Evolutionary conservation across 2,113 vertebrate species (phyloP).

Genomic region (Orthochromis indermauri): DNA sequence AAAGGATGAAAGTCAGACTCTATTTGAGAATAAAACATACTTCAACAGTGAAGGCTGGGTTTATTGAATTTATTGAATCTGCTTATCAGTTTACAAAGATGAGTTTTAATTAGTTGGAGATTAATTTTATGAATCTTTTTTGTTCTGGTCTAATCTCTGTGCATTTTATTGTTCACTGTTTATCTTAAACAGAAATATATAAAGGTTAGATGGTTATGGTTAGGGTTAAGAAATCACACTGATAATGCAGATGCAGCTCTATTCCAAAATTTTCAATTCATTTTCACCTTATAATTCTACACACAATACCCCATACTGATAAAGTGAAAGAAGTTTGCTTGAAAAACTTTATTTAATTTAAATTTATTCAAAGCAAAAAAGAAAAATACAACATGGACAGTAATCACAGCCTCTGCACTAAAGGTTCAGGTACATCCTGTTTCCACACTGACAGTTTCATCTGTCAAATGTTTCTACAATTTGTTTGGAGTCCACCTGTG

Average conservation of each 20-base stretch:
- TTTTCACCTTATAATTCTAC: too few relatives aligned
- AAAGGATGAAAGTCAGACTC: neutral
- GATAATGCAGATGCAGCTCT: too few relatives aligned
- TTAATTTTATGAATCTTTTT: neutral
- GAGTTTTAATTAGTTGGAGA: neutral
- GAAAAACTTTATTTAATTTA: too few relatives aligned
- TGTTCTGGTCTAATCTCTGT: neutral
- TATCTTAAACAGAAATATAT: neutral
- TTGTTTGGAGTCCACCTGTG: neutral
- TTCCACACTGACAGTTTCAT: neutral
- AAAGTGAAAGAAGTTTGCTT: too few relatives aligned
- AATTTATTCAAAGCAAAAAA: too few relatives aligned
- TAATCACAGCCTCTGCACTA: too few relatives aligned
- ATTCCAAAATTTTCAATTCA: too few relatives aligned
- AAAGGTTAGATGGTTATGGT: neutral
- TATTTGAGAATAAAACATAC: neutral
- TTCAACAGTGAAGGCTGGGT: neutral
- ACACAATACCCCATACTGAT: too few relatives aligned
- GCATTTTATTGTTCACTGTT: neutral
- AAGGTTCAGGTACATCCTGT: neutral
- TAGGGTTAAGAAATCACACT: neutral
- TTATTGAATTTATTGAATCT: neutral
- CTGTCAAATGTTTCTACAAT: accelerated
- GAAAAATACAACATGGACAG: too few relatives aligned
- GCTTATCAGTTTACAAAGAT: neutral